Evolutionary conservation across 1,140 invertebrate genomes (phyloP).

Genomic region (Pomacea maculata): DNA sequence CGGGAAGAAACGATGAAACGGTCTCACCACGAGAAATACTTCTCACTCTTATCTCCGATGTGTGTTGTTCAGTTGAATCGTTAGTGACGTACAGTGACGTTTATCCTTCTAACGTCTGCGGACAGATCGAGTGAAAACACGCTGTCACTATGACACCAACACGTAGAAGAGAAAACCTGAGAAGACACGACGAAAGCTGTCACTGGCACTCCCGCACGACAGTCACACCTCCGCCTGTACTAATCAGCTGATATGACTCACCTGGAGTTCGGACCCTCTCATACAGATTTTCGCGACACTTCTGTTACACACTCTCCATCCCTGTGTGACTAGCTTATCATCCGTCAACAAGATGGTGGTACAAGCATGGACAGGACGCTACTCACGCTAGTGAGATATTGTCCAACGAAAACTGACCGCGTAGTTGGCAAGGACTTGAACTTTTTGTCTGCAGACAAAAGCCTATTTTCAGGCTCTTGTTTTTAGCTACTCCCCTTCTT

Average conservation of each 20-base stretch:
- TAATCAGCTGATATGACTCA: not conserved
- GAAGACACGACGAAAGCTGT: not conserved
- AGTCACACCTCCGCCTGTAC: not conserved
- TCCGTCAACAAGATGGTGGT: not conserved
- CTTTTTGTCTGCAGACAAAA: not conserved
- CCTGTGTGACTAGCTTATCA: not conserved
- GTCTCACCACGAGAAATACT: no score
- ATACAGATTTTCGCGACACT: not conserved
- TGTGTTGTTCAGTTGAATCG: no score
- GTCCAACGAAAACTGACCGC: not conserved
- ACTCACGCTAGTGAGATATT: not conserved
- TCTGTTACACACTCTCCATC: not conserved
- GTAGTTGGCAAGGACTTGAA: not conserved
- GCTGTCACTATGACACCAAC: no score
- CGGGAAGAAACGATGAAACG: no score
- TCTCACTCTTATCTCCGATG: no score
- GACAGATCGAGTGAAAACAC: no score
- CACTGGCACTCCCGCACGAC: no score
- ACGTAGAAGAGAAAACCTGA: not conserved
- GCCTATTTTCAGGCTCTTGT: not conserved
- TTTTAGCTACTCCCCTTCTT: not conserved
- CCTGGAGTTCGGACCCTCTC: not conserved
- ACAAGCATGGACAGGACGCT: not conserved
- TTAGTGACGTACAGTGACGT: no score
- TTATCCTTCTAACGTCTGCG: no score